These are phyloP conservation scores for Phalacrocorax brasilianus DNA, from an alignment of 2,113 vertebrate species.

Conservation along the genomic window DNA sequence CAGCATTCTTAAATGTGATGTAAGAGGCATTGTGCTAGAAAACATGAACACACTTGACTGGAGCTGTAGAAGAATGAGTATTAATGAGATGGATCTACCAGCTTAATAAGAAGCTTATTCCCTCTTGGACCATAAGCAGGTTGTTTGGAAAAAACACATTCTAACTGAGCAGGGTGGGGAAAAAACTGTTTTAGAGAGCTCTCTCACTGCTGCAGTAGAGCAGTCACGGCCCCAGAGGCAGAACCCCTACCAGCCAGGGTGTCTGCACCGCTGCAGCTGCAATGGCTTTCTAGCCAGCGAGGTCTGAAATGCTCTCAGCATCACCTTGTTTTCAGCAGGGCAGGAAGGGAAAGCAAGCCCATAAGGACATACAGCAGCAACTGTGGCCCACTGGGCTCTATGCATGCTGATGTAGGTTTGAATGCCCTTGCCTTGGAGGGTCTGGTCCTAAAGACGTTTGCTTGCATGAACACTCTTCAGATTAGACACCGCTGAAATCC, in stretches of 20 bases:
- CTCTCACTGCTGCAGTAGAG: rapidly evolving
- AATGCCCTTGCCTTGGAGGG: not conserved
- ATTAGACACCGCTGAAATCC: not conserved
- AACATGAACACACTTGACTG: not conserved
- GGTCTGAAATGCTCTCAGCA: not conserved
- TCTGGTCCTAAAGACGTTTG: not conserved
- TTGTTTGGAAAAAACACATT: not conserved
- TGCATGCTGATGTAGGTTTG: rapidly evolving
- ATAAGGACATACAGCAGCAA: not conserved
- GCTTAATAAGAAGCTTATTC: not conserved
- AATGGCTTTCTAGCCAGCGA: not conserved
- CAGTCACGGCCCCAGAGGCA: rapidly evolving
- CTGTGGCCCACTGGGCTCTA: not conserved
- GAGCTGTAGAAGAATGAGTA: not conserved
- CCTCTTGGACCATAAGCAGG: not conserved
- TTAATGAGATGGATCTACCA: not conserved
- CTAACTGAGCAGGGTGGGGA: not conserved
- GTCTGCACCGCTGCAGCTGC: not conserved
- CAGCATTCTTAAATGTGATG: not conserved
- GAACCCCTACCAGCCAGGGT: not conserved
- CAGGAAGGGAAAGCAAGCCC: not conserved
- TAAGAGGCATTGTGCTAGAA: not conserved
- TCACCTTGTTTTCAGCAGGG: not conserved
- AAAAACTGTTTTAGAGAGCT: not conserved
- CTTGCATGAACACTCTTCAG: not conserved